A percentile compares a stretch with the other conserved stretches of the same genome.
Evolutionary conservation across 2,113 vertebrate genomes (phyloP).

Genomic region (Pan troglodytes): NHGRI_mPanTro3-v2.1_pri NC_072408.2:122249501-122250000

Average conservation of each 20-base stretch:
- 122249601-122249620: too few relatives aligned
- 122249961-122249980: too few relatives aligned
- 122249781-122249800: too few relatives aligned
- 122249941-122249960: not conserved
- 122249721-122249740: too few relatives aligned
- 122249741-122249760: too few relatives aligned
- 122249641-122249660: too few relatives aligned
- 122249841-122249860: not conserved
- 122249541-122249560: accelerated
- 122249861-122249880: not conserved
- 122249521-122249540: accelerated
- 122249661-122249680: too few relatives aligned
- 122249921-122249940: not conserved
- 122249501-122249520: accelerated
- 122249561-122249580: not conserved
- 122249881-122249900: not conserved
- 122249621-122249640: too few relatives aligned
- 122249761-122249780: too few relatives aligned
- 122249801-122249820: not conserved
- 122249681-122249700: too few relatives aligned
- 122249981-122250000: not conserved
- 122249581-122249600: not conserved
- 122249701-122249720: too few relatives aligned
- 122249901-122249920: not conserved
- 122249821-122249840: not conserved